Conservation (phyloP, 2,888 invertebrate genomes). For the Thelaira solivaga region DNA sequence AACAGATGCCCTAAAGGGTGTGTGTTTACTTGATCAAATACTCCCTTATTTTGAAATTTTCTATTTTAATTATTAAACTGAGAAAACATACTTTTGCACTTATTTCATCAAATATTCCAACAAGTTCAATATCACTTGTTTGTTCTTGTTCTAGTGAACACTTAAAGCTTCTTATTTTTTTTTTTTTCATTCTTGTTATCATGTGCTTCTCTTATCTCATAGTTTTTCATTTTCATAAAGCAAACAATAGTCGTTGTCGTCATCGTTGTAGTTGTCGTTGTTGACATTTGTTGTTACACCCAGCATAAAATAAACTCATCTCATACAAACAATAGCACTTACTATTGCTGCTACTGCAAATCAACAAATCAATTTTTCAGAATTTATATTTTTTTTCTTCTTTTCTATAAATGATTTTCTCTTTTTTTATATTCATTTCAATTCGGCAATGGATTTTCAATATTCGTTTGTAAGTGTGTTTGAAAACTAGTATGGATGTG, state of each 20-base stretch:
- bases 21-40: too few species aligned
- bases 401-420: background rate
- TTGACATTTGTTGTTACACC: conserved; percentile 49
- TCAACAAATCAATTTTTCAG: conserved; percentile 45
- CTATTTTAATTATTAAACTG: too few species aligned
- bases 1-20: too few species aligned
- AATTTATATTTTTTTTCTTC: conserved; percentile 9
- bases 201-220: too few species aligned
- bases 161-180: background rate
- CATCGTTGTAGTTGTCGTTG: conserved; percentile 24
- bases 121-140: conserved; percentile 19
- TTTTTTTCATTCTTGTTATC: background rate
- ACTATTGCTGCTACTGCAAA: too few species aligned
- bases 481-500: background rate
- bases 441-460: conserved; percentile 1
- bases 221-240: conserved; percentile 30
- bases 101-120: too few species aligned
- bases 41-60: too few species aligned
- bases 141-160: background rate
- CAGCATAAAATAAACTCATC: conserved; percentile 9
- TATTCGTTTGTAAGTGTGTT: background rate
- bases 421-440: background rate
- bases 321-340: conserved; percentile 35
- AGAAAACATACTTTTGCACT: too few species aligned
- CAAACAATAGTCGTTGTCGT: conserved; percentile 28